These are phyloP conservation scores for Labrus mixtus DNA, from an alignment of 2,113 vertebrate species.

Conservation along the genomic window DNA sequence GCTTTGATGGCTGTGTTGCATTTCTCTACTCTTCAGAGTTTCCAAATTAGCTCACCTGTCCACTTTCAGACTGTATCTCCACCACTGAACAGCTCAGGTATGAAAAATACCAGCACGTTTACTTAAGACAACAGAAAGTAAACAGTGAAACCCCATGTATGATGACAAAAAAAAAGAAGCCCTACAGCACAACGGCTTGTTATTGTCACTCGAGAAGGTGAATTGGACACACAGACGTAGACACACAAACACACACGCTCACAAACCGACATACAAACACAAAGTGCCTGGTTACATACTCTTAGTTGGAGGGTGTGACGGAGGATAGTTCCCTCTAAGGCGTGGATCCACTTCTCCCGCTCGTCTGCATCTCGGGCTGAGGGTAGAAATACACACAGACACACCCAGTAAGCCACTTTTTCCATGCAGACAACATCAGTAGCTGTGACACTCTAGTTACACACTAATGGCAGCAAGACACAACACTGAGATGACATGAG, in stretches of 20 bases:
- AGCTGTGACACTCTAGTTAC: not conserved
- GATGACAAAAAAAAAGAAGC: not conserved
- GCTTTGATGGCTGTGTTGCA: not conserved
- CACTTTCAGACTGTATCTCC: not conserved
- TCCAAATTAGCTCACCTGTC: not conserved
- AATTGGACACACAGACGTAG: not conserved
- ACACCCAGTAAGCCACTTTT: conserved; percentile 65
- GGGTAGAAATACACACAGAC: conserved; percentile 56
- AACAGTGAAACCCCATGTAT: not conserved
- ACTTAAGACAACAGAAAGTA: not conserved
- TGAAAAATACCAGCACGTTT: not conserved
- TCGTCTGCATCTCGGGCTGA: conserved; percentile 98
- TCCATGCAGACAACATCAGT: conserved; percentile 14
- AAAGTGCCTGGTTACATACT: conserved; percentile 76
- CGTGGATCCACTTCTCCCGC: conserved; percentile 99
- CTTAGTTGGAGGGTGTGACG: conserved; percentile 95
- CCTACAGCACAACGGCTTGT: conserved; percentile 1
- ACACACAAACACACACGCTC: not conserved
- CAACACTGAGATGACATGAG: conserved; percentile 47
- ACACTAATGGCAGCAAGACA: conserved; percentile 16
- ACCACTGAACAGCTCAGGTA: not conserved
- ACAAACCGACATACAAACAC: not conserved
- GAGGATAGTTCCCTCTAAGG: conserved; percentile 98
- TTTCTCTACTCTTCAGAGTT: too few species aligned
- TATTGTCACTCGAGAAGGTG: too few species aligned